phyloP scores from a whole-genome alignment of 2,113 vertebrate species.

The Neogale vison region DNA sequence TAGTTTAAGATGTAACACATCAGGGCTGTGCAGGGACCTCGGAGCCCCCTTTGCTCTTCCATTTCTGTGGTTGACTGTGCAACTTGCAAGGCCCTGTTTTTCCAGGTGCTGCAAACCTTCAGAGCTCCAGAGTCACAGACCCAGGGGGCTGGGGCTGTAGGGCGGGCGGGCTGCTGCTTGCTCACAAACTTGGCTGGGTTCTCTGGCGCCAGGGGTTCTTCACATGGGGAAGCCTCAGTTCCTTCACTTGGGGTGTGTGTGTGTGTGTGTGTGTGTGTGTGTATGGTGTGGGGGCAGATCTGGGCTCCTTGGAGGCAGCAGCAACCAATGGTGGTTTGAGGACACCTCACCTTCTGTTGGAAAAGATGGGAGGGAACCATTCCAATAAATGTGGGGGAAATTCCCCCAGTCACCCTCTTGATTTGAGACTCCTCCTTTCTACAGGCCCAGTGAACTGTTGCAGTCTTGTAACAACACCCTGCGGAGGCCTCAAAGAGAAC shows the following conservation, averaged over 20 bases:
- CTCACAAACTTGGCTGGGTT: no score
- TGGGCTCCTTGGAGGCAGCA: not conserved
- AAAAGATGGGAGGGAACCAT: not conserved
- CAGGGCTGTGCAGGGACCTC: not conserved
- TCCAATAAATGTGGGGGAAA: not conserved
- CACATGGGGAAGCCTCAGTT: no score
- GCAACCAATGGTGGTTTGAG: not conserved
- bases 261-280: not conserved
- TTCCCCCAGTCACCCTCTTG: not conserved
- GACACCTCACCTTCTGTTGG: not conserved
- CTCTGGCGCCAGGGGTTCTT: not conserved
- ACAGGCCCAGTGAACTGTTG: accelerated
- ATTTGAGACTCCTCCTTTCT: not conserved
- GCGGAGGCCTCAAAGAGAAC: not conserved
- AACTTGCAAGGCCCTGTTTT: not conserved
- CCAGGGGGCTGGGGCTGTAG: not conserved
- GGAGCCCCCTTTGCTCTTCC: not conserved
- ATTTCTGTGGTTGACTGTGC: not conserved
- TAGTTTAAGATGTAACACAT: not conserved
- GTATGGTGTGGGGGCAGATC: not conserved
- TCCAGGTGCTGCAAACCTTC: not conserved
- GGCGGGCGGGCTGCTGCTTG: not conserved
- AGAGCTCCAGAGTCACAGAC: not conserved
- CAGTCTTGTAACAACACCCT: accelerated
- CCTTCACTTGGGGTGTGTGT: not conserved